Evolutionary conservation across 2,888 invertebrate genomes (phyloP), one percentile per base, ranked within the genome.

Genomic region (Chydorus sphaericus): DNA sequence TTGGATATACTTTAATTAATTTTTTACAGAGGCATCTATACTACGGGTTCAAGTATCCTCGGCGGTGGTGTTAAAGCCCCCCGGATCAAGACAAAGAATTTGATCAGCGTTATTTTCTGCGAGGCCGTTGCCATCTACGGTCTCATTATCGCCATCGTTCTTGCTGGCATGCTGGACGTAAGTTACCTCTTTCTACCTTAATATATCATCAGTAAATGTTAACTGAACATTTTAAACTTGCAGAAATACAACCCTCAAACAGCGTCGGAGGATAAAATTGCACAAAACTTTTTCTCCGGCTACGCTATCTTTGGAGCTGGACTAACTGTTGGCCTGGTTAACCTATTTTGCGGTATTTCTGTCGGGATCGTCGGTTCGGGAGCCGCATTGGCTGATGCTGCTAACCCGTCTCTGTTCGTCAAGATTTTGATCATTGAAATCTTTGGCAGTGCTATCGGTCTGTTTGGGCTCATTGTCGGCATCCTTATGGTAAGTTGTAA

Each of bases 81-180:
- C 10, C 78, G 97, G 66, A 98, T 99, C 71, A 92, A 96, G 73
- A 98, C 98, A 57, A 98, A 98, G 75, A 99, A 99, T 73, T 80
- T 99, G 68, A 94, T 98, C 69, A 97, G 96, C 54, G 94, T 98
- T 65, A 98, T 98, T 72, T 98, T 98, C 77, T 98, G 98, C 70
- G 98, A 99, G 75, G 98, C 98, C 62, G 98, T 98, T 4, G 98
- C 98, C 61, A 98, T 98, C 73, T 98, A 98, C 72, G 98, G 98
- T 29, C 78, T 98, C 61, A 98, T 98, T 67, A 93, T 96, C 65
- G 96, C 98, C 49, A 97, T 98, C 68, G 94, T 98, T 37, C 77
- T 98, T 59, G 88, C 90, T 39, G 91, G 91, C 62, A 79, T 83
- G 69, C 73, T 90, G 63, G 83, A 82, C 60, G 71, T 73, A 64